These are phyloP conservation scores for Cataglyphis cursor DNA, from an alignment of 2,888 invertebrate species.

Conservation along the genomic window DNA sequence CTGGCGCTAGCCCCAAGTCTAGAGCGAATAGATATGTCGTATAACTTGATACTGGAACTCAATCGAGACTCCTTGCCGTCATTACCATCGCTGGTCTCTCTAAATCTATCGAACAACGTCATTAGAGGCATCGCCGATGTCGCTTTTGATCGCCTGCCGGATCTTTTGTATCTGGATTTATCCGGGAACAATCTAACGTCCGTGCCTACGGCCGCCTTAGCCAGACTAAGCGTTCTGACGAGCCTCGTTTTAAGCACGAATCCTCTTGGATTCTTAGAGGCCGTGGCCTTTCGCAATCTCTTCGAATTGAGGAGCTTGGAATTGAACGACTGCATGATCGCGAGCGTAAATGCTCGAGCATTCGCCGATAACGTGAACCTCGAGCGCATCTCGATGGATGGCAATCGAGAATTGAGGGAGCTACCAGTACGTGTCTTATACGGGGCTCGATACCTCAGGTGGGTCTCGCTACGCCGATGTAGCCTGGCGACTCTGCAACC, in stretches of 20 bases:
- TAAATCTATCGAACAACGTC: slow-evolving; percentile 93
- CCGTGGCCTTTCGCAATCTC: slow-evolving; percentile 94
- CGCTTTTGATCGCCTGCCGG: slow-evolving; percentile 92
- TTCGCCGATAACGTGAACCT: slow-evolving; percentile 95
- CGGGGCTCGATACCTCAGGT: slow-evolving; percentile 92
- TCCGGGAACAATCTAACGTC: slow-evolving; percentile 94
- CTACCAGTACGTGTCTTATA: slow-evolving; percentile 95
- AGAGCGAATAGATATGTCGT: slow-evolving; percentile 92
- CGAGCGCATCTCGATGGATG: slow-evolving; percentile 92
- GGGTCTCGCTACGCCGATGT: slow-evolving; percentile 93
- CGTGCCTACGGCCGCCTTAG: slow-evolving; percentile 92
- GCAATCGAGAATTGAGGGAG: slow-evolving; percentile 91
- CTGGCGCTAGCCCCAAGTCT: slow-evolving; percentile 90
- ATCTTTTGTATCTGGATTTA: slow-evolving; percentile 92
- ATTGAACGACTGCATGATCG: slow-evolving; percentile 88
- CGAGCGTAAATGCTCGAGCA: slow-evolving; percentile 92
- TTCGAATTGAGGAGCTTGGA: slow-evolving; percentile 93
- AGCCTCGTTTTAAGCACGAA: slow-evolving; percentile 93
- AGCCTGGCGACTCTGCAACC: slow-evolving; percentile 92
- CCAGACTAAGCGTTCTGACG: slow-evolving; percentile 92
- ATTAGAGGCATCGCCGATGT: slow-evolving; percentile 91
- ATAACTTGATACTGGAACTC: slow-evolving; percentile 93
- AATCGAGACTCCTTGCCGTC: slow-evolving; percentile 91
- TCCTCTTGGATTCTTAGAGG: slow-evolving; percentile 91
- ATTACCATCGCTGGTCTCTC: slow-evolving; percentile 90